These are phyloP conservation scores for Chymomyza costata DNA, from an alignment of 1,140 invertebrate genomes.

Conservation along the genomic window DNA sequence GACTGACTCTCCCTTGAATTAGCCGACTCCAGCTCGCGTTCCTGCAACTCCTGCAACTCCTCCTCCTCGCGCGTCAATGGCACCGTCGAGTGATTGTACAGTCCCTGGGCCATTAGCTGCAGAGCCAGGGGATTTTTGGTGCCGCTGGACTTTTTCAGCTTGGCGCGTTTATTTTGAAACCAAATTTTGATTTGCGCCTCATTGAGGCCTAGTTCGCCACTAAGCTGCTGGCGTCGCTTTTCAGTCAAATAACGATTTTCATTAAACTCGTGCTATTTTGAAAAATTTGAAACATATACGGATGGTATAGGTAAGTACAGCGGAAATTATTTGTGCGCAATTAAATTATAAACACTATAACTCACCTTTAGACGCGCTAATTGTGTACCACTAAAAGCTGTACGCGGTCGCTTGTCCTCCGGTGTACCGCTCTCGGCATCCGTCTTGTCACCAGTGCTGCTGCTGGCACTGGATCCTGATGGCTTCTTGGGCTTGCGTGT, in stretches of 20 bases:
- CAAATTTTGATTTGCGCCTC: conserved; percentile 98
- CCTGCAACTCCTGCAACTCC: conserved; percentile 77
- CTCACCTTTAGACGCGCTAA: conserved; percentile 89
- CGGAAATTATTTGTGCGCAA: neutral
- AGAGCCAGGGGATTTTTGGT: conserved; percentile 89
- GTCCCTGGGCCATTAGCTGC: conserved; percentile 93
- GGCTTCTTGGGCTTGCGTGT: conserved; percentile 87
- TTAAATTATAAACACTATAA: neutral
- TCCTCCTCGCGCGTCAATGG: conserved; percentile 84
- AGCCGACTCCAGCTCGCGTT: conserved; percentile 36
- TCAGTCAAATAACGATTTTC: conserved; percentile 95
- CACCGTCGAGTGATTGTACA: conserved; percentile 92
- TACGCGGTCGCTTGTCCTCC: conserved; percentile 96
- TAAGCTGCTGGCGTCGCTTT: conserved; percentile 89
- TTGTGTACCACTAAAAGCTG: conserved; percentile 97
- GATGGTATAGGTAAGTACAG: neutral
- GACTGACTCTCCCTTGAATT: neutral
- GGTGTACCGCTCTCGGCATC: conserved; percentile 57
- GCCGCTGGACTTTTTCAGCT: conserved; percentile 93
- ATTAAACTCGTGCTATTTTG: conserved; percentile 84
- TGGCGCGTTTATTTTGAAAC: conserved; percentile 97
- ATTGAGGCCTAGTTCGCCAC: conserved; percentile 89
- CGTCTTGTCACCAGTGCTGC: conserved; percentile 21
- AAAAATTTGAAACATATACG: too few species aligned
- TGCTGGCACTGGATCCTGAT: conserved; percentile 70